A percentile compares a stretch with the other conserved stretches of the same genome.
Conservation (phyloP, 1,140 invertebrate species). For the Oryzaephilus surinamensis region DNA sequence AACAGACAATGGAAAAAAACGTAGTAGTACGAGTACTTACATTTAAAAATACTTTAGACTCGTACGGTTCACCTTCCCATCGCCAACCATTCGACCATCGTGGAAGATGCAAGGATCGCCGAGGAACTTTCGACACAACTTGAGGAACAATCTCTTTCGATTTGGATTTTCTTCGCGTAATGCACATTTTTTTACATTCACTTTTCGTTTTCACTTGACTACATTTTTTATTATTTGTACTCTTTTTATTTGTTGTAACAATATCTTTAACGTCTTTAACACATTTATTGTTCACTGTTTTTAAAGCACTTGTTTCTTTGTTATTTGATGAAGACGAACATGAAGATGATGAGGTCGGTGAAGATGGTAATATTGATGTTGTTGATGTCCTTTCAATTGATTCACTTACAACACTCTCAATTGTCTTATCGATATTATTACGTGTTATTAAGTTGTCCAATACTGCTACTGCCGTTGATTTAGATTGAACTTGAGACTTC, state of each 20-base stretch:
- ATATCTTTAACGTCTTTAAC: no score
- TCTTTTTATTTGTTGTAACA: conserved; percentile 8
- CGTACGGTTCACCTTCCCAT: conserved; percentile 75
- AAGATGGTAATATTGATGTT: no score
- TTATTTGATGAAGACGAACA: no score
- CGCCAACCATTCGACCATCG: conserved; percentile 88
- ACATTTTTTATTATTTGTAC: conserved; percentile 12
- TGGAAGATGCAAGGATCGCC: conserved; percentile 44
- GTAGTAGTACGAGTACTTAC: conserved; percentile 46
- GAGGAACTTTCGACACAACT: conserved; percentile 33
- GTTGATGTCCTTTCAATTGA: conserved; percentile 17
- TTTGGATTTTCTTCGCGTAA: conserved; percentile 20
- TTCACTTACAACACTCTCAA: conserved; percentile 35
- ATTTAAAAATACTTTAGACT: conserved; percentile 77
- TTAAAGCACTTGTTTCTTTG: conserved; percentile 9
- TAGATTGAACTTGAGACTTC: conserved; percentile 31
- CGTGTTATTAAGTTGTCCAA: conserved; percentile 43
- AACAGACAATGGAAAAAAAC: no score
- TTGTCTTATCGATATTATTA: conserved; percentile 43
- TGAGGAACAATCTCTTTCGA: conserved; percentile 35
- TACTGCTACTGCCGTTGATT: conserved; percentile 35
- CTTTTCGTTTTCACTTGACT: conserved; percentile 8
- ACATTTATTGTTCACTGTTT: no score
- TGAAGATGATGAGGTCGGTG: no score
- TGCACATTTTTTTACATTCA: conserved; percentile 8